phyloP scores from a whole-genome alignment of 2,888 invertebrate genomes.

The Alviniconcha strummeri region DNA sequence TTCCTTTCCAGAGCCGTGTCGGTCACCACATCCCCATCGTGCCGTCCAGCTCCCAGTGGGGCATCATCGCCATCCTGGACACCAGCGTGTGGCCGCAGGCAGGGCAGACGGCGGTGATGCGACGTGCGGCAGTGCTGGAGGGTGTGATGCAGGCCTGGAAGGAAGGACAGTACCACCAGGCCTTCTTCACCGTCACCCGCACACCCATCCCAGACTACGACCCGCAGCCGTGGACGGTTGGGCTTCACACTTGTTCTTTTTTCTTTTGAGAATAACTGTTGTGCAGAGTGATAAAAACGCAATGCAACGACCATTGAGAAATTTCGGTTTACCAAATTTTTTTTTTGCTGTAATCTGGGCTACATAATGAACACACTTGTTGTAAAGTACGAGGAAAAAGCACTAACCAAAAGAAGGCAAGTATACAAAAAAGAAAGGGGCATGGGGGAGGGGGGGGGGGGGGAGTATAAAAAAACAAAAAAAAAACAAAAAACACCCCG shows the following conservation, averaged over 20 bases:
- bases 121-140: slow-evolving; percentile 43
- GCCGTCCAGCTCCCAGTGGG: slow-evolving; percentile 29
- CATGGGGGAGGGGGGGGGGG: too few species aligned
- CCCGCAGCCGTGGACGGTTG: neutral
- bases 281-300: too few species aligned
- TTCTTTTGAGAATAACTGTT: neutral
- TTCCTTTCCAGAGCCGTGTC: neutral
- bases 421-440: too few species aligned
- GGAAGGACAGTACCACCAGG: slow-evolving; percentile 15
- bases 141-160: slow-evolving; percentile 29
- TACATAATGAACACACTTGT: too few species aligned
- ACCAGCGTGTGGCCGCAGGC: neutral
- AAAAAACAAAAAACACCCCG: too few species aligned
- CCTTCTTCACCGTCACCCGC: neutral
- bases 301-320: too few species aligned
- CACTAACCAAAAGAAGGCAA: too few species aligned
- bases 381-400: too few species aligned
- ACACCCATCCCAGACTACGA: neutral
- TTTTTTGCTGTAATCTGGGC: too few species aligned
- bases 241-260: neutral
- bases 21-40: neutral
- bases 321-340: too few species aligned
- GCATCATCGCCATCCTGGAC: slow-evolving; percentile 30
- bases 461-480: too few species aligned
- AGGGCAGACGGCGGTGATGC: neutral